Percentiles rank a stretch among this genome's conserved stretches.
These are phyloP conservation scores for Diarsia rubi DNA, from an alignment of 2,888 invertebrate species.

Conservation along the genomic window DNA sequence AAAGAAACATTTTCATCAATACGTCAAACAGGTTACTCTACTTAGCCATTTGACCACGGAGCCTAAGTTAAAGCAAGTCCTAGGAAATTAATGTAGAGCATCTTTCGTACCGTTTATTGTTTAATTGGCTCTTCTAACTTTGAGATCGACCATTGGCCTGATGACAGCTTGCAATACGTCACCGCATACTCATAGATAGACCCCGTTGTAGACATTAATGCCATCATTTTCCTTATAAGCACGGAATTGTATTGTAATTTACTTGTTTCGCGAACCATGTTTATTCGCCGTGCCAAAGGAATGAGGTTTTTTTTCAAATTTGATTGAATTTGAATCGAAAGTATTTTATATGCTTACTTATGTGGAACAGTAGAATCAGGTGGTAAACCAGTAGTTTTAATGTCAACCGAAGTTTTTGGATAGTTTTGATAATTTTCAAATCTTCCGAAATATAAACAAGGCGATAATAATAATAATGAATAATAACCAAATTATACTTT, in stretches of 20 bases:
- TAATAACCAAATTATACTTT: background rate
- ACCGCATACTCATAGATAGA: conserved; percentile 45
- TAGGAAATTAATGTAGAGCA: conserved; percentile 7
- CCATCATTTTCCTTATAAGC: conserved; percentile 55
- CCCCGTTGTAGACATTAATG: conserved; percentile 45
- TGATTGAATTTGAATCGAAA: background rate
- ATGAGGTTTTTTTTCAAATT: background rate
- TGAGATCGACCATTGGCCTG: conserved; percentile 35
- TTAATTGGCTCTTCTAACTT: conserved; percentile 19
- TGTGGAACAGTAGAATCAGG: no score
- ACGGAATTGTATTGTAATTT: conserved; percentile 38
- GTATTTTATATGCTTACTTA: background rate
- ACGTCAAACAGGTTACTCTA: background rate
- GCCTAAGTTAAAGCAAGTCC: background rate
- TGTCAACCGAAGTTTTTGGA: background rate
- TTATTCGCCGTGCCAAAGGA: conserved; percentile 1
- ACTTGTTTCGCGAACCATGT: conserved; percentile 21
- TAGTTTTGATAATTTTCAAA: background rate
- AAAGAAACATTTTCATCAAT: background rate
- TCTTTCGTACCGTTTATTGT: conserved; percentile 6
- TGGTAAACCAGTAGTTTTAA: background rate
- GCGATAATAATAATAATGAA: background rate
- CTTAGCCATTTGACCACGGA: background rate
- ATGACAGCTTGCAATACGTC: conserved; percentile 47
- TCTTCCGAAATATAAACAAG: background rate